These are phyloP conservation scores for Euwallacea fornicatus DNA, from an alignment of 1,140 invertebrate genomes.

Conservation along the genomic window DNA sequence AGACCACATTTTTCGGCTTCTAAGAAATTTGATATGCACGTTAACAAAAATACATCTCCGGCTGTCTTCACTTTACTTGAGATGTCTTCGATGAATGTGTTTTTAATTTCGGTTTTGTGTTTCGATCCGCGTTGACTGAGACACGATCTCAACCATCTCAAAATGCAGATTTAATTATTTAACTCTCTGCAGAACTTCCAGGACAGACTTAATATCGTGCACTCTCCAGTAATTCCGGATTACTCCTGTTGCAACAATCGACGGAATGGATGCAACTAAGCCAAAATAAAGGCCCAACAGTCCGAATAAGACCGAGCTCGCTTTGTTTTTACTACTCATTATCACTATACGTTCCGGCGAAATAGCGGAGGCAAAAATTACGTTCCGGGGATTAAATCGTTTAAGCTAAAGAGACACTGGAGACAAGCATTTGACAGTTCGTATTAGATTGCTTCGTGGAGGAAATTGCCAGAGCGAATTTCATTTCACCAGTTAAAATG, in stretches of 20 bases:
- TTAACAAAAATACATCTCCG: constrained; percentile 2
- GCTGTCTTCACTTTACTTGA: constrained; percentile 11
- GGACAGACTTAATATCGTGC: background rate
- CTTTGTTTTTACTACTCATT: constrained; percentile 21
- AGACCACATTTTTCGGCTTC: constrained; percentile 26
- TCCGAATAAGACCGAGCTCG: background rate
- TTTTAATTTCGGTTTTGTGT: constrained; percentile 9
- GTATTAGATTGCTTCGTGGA: background rate
- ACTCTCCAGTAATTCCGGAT: constrained; percentile 7
- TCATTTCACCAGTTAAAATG: no score
- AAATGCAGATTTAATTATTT: constrained; percentile 7
- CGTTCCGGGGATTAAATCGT: constrained; percentile 7
- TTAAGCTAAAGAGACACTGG: constrained; percentile 1
- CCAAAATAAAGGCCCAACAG: constrained; percentile 7
- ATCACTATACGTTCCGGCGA: constrained; percentile 4
- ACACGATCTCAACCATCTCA: background rate
- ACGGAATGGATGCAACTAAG: background rate
- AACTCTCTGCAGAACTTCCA: background rate
- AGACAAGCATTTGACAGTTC: background rate
- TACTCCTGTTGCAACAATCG: constrained; percentile 11
- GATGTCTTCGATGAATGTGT: constrained; percentile 19
- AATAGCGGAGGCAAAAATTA: constrained; percentile 8
- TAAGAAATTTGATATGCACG: constrained; percentile 15
- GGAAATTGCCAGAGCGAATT: background rate
- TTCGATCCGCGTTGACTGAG: background rate